Base-by-base conservation (phyloP, 64 coral and sea anemone genomes). In the Montipora efflorescens region DNA sequence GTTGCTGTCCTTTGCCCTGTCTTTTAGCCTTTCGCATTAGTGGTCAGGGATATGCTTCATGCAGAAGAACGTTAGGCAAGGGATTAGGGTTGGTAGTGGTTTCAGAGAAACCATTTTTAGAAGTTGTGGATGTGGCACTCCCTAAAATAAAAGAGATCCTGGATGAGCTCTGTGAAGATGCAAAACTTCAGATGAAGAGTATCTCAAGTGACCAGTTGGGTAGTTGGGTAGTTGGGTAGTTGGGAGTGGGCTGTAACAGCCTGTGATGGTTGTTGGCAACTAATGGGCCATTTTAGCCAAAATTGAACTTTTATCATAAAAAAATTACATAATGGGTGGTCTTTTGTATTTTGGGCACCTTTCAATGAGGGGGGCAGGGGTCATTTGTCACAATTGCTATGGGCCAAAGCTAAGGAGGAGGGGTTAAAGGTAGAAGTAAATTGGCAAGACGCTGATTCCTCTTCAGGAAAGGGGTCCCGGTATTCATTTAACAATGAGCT, bases 111-210 rank as follows among this genome's bases (percentile, higher is more conserved):
- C 73, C 70, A 16, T 93, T 87, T 78, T 49, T 69, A 20, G 25
- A 78, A 19, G 55, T 93, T 36, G 68, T 74, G 16, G 66, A 87
- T 15, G 2, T 64, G 48, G 75, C 91, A 16, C 25, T 87, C 47
- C 83, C 83, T 16, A 44, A 67, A 12, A 79, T 88, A n/a, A 93
- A 87, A 88, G 82, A 36, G 43, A 80, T 79, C 82, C 9, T 55
- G 52, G 52, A 55, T 55, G 52, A 55, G 52, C 5, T 55, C 0
- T 55, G 52, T 10, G 2, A 88, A 59, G 91, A 93, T 59, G 72
- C 82, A 5, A 93, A 93, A 53, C 47, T 67, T 76, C 46, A 88
- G 79, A 93, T 93, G 83, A 93, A 93, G 69, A 14, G 59, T 5
- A 18, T 83, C 6, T 2, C 47, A 53, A 5, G 6, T 55, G 52